Evolutionary conservation across 1,140 invertebrate species (phyloP), one percentile per base, ranked within the genome.

Genomic region (Littorina saxatilis): DNA sequence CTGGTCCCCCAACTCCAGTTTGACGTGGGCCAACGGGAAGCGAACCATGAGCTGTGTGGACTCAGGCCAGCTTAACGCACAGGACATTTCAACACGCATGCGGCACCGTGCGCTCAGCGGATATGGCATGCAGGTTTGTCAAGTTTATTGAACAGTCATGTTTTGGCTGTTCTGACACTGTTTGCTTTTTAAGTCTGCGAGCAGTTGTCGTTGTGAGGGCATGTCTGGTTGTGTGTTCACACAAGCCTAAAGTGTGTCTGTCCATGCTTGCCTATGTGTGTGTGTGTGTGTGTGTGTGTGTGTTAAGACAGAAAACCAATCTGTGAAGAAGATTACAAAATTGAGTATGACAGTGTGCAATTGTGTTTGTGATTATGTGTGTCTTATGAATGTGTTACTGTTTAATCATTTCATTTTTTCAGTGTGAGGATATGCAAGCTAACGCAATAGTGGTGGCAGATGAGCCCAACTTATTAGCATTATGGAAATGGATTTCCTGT

Each of bases 61-160:
- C 1, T 50, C 79, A 5, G 70, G 55, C 17, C 70, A 76, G 5
- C 79, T 81, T 29, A 72, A 66, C 23, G 37, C 73, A 17, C 92
- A 94, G 75, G 96, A 97, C 92, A 95, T 97, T 86, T 95, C 96
- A 9, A 93, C 95, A 70, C 93, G 94, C 85, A 97, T 97, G 87
- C 95, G 95, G 88, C 91, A 92, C 78, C 93, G 96, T 83, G 96
- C 96, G n/a, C 87, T 94, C 40, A 92, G 93, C 15, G 95, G 95
- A 83, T 98, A 98, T 93, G 96, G 97, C 29, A 78, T 83, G 40
- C 47, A 85, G 40, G 80, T 72, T 20, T 29, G 63, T 32, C 37
- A 4, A 29, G n/a, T n/a, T n/a, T n/a, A n/a, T n/a, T n/a, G n/a
- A n/a, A n/a, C n/a, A 17, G 52, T 15, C 52, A 55, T n/a, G n/a